Percentiles rank a stretch among this genome's conserved stretches.
These are phyloP conservation scores for Sycobia sp. DNA, from an alignment of 1,140 invertebrate species.

Conservation along the genomic window DNA sequence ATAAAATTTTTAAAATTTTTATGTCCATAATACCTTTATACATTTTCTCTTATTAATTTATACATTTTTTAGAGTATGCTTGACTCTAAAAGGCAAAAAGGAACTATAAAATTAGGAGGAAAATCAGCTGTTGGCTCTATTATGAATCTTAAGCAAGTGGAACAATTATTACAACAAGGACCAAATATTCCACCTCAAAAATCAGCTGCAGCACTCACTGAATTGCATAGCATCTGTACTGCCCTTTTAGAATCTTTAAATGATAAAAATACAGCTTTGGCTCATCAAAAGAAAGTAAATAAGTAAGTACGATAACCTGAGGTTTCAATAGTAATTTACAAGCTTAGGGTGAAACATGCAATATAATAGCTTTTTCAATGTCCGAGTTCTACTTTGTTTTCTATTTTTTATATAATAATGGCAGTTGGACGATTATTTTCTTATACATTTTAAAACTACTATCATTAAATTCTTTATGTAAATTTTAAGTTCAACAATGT, in stretches of 20 bases:
- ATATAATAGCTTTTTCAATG: no score
- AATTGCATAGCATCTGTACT: constrained; percentile 76
- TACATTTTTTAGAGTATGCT: constrained; percentile 63
- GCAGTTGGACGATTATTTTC: no score
- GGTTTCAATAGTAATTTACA: no score
- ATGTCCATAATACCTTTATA: constrained; percentile 14
- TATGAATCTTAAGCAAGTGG: constrained; percentile 70
- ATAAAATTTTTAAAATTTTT: constrained; percentile 34
- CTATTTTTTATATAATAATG: no score
- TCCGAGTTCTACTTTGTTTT: no score
- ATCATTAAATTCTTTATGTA: no score
- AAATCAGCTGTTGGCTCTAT: constrained; percentile 63
- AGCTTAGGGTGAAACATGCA: no score
- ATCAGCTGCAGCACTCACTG: constrained; percentile 73
- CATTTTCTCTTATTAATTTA: constrained; percentile 22
- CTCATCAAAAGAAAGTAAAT: constrained; percentile 84
- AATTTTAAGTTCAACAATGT: not conserved
- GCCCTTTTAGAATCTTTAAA: constrained; percentile 81
- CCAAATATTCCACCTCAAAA: constrained; percentile 68
- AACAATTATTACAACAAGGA: constrained; percentile 69
- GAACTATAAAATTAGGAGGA: constrained; percentile 65
- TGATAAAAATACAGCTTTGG: constrained; percentile 81
- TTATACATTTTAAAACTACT: no score
- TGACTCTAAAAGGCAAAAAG: constrained; percentile 67
- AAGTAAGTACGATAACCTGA: constrained; percentile 63